Evolutionary conservation across 2,888 invertebrate species (phyloP).

Genomic region (Cheilosia urbana): DNA sequence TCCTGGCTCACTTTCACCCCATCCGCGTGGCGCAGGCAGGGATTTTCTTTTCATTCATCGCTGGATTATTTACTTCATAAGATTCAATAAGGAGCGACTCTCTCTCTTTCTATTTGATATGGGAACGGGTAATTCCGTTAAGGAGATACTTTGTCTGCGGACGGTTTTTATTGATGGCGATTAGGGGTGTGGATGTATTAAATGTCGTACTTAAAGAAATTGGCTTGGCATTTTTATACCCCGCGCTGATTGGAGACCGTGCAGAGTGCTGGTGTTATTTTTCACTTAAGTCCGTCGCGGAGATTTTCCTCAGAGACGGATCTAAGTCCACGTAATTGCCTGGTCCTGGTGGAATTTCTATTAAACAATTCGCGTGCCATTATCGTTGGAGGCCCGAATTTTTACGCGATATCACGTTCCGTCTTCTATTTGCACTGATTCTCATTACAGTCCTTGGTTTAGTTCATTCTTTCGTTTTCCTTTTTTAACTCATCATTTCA

Average conservation of each 20-base stretch:
- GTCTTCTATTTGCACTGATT: constrained; percentile 59
- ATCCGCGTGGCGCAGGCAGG: constrained; percentile 43
- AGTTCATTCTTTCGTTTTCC: not conserved
- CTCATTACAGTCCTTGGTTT: constrained; percentile 46
- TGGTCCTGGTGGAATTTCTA: constrained; percentile 40
- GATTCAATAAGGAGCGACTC: constrained; percentile 80
- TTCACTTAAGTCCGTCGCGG: constrained; percentile 39
- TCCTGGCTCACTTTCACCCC: constrained; percentile 48
- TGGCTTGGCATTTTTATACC: constrained; percentile 48
- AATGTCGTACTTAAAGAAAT: constrained; percentile 59
- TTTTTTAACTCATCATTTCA: constrained; percentile 58
- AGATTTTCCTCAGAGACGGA: constrained; percentile 45
- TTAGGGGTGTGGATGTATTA: constrained; percentile 63
- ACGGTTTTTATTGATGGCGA: constrained; percentile 73
- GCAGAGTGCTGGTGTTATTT: constrained; percentile 39
- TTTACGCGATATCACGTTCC: constrained; percentile 67
- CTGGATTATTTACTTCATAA: constrained; percentile 81
- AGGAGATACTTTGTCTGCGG: constrained; percentile 69
- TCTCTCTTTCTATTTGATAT: not conserved
- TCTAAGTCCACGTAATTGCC: constrained; percentile 57
- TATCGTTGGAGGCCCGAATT: constrained; percentile 57
- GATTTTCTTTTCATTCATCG: constrained; percentile 80
- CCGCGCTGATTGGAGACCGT: constrained; percentile 10
- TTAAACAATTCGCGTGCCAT: constrained; percentile 52
- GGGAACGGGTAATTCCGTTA: constrained; percentile 57